Evolutionary conservation across 2,888 invertebrate genomes (phyloP), one percentile per base, ranked within the genome.

Genomic region (Acanthosepion esculentum): DNA sequence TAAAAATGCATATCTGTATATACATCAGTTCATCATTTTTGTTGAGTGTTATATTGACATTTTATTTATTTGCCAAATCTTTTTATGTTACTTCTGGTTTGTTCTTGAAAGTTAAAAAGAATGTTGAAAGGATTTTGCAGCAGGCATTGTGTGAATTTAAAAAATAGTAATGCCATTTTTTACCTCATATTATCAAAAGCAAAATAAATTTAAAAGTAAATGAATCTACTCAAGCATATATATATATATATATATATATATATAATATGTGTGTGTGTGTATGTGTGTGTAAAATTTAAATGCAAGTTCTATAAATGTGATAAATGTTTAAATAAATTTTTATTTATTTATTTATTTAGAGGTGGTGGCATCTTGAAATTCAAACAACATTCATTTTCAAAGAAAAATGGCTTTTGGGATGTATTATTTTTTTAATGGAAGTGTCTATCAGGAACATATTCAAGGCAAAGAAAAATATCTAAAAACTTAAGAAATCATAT

Each of bases 231-330:
- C 78, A 78, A n/a, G 78, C 12, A 78, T 3, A 78, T n/a, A 78
- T 78, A 78, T 78, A 78, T 78, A 33, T 78, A 78, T 78, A 78
- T 78, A 41, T n/a, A n/a, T n/a, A 78, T 78, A 78, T 78, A 78
- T 78, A 33, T 78, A 78, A n/a, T n/a, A n/a, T n/a, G n/a, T n/a
- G n/a, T 78, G 18, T 78, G 3, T 78, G n/a, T 78, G 23, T 64
- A 26, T 26, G 29, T 64, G 26, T 64, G 26, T 8, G 26, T 20
- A 23, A 29, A 6, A 20, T 18, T 64, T 64, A 64, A 8, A 64
- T 64, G 0, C 64, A 18, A 64, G 64, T 55, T 55, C 55, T 55
- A 55, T 55, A 55, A 55, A 55, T 55, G 18, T 55, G 55, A 55
- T 55, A 55, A 55, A 55, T 18, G 15, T 55, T 55, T 18, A 55